Percentiles rank a stretch among this genome's conserved stretches.
Conservation (phyloP, 2,113 vertebrate species). For the Mustelus asterias region DNA sequence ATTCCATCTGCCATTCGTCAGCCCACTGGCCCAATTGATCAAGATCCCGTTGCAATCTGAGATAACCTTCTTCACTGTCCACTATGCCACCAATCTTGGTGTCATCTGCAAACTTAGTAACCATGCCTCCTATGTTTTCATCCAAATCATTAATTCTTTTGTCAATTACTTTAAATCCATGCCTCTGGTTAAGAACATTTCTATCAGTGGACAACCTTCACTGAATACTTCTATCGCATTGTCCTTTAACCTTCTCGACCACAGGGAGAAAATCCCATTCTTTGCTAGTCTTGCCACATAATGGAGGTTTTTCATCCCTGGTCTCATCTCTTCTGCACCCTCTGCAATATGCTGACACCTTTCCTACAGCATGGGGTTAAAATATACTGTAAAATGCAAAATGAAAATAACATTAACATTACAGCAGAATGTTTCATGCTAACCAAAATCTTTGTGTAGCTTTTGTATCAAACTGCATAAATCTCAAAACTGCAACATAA, state of each 20-base stretch:
- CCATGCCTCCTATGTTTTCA: no score
- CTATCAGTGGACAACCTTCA: background rate
- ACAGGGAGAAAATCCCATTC: background rate
- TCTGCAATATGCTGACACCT: background rate
- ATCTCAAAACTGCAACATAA: background rate
- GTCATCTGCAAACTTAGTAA: no score
- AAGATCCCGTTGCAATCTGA: no score
- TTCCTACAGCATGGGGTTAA: background rate
- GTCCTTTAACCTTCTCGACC: background rate
- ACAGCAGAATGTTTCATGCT: background rate
- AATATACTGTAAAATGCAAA: background rate
- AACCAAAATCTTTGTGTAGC: background rate
- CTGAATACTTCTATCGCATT: background rate
- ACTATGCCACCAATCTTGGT: no score
- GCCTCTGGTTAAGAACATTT: background rate
- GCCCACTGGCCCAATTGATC: no score
- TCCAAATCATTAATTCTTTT: no score
- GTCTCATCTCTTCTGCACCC: no score
- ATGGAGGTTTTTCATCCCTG: no score
- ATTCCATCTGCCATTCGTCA: no score
- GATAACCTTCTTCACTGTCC: no score
- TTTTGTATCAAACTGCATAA: background rate
- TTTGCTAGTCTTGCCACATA: background rate
- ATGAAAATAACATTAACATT: background rate
- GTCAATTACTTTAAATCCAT: no score